phyloP scores from a whole-genome alignment of 30 jellyfish, hydroid and myxozoan genomes.

The Clytia hemisphaerica region DNA sequence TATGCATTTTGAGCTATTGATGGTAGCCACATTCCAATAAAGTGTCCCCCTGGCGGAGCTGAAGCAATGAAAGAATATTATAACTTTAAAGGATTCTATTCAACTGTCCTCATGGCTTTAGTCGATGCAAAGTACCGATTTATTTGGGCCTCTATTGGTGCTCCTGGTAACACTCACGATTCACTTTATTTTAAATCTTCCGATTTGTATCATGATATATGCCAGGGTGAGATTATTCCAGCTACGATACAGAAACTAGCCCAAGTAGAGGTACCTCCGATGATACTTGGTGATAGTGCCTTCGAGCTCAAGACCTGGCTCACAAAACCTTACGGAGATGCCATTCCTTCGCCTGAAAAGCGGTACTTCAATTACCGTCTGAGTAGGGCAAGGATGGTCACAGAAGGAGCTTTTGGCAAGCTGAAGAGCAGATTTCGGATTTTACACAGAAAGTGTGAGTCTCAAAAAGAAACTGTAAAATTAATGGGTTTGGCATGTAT shows the following conservation, averaged over 20 bases:
- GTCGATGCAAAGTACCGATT: slow-evolving; percentile 57
- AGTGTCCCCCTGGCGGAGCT: slow-evolving; percentile 58
- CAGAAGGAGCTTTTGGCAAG: too few relatives aligned
- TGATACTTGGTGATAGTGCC: slow-evolving; percentile 44
- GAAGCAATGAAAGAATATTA: slow-evolving; percentile 35
- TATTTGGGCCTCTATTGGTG: slow-evolving; percentile 53
- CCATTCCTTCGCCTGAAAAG: slow-evolving; percentile 12
- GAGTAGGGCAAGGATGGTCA: too few relatives aligned
- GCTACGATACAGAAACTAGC: not conserved
- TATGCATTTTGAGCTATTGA: slow-evolving; percentile 41
- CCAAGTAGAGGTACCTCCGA: slow-evolving; percentile 18
- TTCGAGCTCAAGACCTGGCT: slow-evolving; percentile 28
- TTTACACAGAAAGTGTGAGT: too few relatives aligned
- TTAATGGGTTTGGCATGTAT: too few relatives aligned
- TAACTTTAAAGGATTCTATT: slow-evolving; percentile 43
- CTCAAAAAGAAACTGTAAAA: too few relatives aligned
- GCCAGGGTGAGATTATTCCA: not conserved
- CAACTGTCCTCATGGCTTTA: slow-evolving; percentile 39
- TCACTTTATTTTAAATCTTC: slow-evolving; percentile 35
- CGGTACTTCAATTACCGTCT: too few relatives aligned
- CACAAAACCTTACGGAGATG: slow-evolving; percentile 28
- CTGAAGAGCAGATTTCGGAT: too few relatives aligned
- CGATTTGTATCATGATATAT: not conserved
- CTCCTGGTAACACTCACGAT: slow-evolving; percentile 50
- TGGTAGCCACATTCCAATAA: slow-evolving; percentile 39